Conservation (phyloP, 2,797 vertebrate genomes). For the Astyanax mexicanus region DNA sequence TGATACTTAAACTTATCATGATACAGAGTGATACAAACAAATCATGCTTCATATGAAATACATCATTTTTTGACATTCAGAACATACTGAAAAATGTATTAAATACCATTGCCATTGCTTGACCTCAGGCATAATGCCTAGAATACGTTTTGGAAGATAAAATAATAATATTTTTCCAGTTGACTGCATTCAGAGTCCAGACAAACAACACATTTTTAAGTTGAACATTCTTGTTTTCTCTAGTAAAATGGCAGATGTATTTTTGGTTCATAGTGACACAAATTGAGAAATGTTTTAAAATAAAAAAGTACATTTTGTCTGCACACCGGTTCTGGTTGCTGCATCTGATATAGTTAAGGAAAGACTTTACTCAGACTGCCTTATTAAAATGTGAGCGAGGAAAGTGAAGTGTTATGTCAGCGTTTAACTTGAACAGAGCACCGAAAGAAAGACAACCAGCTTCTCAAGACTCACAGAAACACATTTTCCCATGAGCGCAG, state of each 20-base stretch:
- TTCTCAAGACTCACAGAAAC: neutral
- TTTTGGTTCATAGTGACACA: neutral
- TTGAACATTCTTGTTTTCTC: no score
- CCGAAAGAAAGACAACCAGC: neutral
- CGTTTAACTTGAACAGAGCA: neutral
- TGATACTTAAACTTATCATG: neutral
- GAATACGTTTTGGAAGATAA: neutral
- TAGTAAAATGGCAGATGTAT: no score
- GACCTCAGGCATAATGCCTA: neutral
- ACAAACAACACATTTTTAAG: no score
- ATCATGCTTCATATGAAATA: no score
- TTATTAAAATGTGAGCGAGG: neutral
- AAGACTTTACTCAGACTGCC: no score
- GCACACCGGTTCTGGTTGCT: neutral
- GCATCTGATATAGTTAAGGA: no score
- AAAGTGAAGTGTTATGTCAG: neutral
- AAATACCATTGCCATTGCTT: neutral
- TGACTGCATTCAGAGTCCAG: neutral
- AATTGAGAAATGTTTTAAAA: neutral
- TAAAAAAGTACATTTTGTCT: neutral
- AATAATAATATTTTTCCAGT: no score
- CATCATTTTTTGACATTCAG: neutral
- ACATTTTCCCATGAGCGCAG: neutral
- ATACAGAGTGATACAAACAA: neutral
- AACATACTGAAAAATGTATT: neutral